Conservation (phyloP, 2,113 vertebrate species). For the Collichthys lucidus region DNA sequence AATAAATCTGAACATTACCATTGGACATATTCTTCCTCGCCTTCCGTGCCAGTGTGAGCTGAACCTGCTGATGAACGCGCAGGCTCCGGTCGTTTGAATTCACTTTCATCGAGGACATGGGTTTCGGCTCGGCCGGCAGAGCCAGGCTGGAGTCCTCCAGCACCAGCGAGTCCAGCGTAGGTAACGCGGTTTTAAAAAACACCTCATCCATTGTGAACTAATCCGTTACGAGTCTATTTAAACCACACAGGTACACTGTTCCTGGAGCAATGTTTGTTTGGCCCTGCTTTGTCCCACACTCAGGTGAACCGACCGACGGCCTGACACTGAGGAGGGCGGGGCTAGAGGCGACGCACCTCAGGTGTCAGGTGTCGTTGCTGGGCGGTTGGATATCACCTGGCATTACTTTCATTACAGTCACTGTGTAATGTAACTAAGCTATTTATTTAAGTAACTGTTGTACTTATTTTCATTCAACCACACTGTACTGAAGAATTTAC, state of each 20-base stretch:
- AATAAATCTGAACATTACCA: slow-evolving; percentile 59
- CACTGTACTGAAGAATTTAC: too few relatives aligned
- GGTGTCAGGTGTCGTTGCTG: slow-evolving; percentile 61
- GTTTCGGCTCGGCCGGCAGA: slow-evolving; percentile 60
- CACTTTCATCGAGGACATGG: neutral
- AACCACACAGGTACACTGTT: neutral
- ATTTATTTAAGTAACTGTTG: neutral
- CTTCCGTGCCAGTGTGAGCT: slow-evolving; percentile 77
- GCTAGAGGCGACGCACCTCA: slow-evolving; percentile 52
- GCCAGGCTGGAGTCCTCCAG: slow-evolving; percentile 77
- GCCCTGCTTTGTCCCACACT: slow-evolving; percentile 38
- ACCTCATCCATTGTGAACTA: slow-evolving; percentile 45
- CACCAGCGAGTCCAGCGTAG: slow-evolving; percentile 12
- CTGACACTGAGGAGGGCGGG: slow-evolving; percentile 43
- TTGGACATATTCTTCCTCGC: slow-evolving; percentile 40
- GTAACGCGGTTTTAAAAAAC: slow-evolving; percentile 68
- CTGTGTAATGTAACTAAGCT: neutral
- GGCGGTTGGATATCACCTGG: neutral
- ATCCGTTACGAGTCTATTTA: neutral
- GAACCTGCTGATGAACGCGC: slow-evolving; percentile 80
- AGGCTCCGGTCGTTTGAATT: slow-evolving; percentile 32
- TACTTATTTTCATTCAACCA: too few relatives aligned
- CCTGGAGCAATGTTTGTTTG: neutral
- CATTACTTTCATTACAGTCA: neutral
- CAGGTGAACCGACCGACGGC: neutral